A percentile compares a stretch with the other conserved stretches of the same genome.
phyloP scores from a whole-genome alignment of 1,140 invertebrate genomes.

The Halictus rubicundus region DNA sequence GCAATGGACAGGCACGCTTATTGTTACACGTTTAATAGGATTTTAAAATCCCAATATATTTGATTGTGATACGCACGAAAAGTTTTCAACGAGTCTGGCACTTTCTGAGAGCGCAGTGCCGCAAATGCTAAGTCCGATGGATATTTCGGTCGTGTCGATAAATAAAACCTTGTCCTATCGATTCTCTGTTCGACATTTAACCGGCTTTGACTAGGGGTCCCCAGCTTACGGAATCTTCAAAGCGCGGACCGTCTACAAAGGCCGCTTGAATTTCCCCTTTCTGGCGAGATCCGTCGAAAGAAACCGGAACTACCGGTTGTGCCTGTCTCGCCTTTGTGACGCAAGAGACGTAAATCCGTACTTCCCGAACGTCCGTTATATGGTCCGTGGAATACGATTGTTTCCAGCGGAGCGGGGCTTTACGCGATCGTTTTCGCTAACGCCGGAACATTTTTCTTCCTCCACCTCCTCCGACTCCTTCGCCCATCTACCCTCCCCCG shows the following conservation, averaged over 20 bases:
- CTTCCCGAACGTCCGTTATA: slow-evolving; percentile 57
- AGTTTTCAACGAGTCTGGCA: too few relatives aligned
- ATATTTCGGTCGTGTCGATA: slow-evolving; percentile 40
- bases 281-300: slow-evolving; percentile 54
- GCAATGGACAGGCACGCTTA: too few relatives aligned
- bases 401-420: slow-evolving; percentile 50
- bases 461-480: not conserved
- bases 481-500: too few relatives aligned
- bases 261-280: slow-evolving; percentile 52
- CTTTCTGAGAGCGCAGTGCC: not conserved
- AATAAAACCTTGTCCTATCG: slow-evolving; percentile 45
- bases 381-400: slow-evolving; percentile 59
- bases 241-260: slow-evolving; percentile 55
- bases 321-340: slow-evolving; percentile 54
- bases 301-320: slow-evolving; percentile 57
- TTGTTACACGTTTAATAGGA: too few relatives aligned
- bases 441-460: slow-evolving; percentile 47
- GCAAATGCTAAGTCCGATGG: slow-evolving; percentile 3
- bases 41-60: too few relatives aligned
- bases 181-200: slow-evolving; percentile 37
- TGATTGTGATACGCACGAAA: too few relatives aligned
- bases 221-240: slow-evolving; percentile 46
- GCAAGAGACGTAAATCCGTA: slow-evolving; percentile 52
- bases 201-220: slow-evolving; percentile 17
- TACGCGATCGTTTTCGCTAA: slow-evolving; percentile 43